A percentile compares a stretch with the other conserved stretches of the same genome.
phyloP scores from a whole-genome alignment of 1,140 invertebrate species.

The Homarus americanus region DNA sequence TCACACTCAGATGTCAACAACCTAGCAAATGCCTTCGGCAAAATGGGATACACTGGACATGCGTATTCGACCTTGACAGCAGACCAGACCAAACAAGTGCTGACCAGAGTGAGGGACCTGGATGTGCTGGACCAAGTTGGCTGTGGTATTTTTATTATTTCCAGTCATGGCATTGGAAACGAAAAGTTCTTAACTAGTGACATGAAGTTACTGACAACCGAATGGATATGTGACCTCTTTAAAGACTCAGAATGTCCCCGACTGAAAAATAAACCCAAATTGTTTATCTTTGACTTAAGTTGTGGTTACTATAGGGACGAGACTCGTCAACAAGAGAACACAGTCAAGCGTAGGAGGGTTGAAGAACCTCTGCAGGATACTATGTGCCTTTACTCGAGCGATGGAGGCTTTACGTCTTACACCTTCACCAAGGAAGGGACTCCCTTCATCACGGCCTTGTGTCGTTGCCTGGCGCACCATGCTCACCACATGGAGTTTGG shows the following conservation, averaged over 20 bases:
- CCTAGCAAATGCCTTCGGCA: constrained; percentile 30
- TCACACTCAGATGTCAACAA: background rate
- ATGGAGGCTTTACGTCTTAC: constrained; percentile 11
- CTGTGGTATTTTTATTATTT: constrained; percentile 31
- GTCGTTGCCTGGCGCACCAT: constrained; percentile 33
- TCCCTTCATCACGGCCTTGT: constrained; percentile 29
- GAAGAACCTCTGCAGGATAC: constrained; percentile 30
- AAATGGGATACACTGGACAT: constrained; percentile 51
- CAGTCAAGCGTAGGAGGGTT: background rate
- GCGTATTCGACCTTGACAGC: constrained; percentile 12
- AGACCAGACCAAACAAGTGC: constrained; percentile 28
- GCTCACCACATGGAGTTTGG: constrained; percentile 12
- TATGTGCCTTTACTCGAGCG: constrained; percentile 30
- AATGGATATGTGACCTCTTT: constrained; percentile 28
- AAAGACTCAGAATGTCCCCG: constrained; percentile 46
- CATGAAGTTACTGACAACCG: constrained; percentile 11
- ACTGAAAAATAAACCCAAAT: constrained; percentile 47
- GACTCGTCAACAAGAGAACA: background rate
- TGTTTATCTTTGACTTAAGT: constrained; percentile 47
- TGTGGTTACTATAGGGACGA: background rate
- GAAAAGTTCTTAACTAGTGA: constrained; percentile 41
- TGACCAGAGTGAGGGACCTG: constrained; percentile 19
- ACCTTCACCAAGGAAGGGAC: constrained; percentile 35
- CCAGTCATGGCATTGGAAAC: constrained; percentile 17
- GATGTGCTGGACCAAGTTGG: background rate